Conservation (phyloP, 2,797 vertebrate genomes). For the Chiloscyllium punctatum region DNA sequence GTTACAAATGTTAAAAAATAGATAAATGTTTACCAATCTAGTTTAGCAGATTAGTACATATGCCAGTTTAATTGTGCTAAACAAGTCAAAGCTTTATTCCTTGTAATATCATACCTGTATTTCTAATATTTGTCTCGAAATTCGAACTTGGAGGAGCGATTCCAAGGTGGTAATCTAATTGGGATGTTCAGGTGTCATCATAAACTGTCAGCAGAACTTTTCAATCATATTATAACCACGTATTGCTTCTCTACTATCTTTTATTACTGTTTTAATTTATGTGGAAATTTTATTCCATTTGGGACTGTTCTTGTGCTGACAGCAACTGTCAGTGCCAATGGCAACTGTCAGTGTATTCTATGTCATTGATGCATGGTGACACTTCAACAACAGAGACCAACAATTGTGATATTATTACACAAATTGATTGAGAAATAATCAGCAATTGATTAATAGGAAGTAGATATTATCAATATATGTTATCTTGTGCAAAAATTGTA, state of each 20-base stretch:
- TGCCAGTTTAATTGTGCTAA: neutral
- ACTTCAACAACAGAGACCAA: slow-evolving; percentile 16
- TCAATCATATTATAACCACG: neutral
- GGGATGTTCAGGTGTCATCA: neutral
- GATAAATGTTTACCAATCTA: neutral
- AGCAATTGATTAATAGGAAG: neutral
- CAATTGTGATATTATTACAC: slow-evolving; percentile 21
- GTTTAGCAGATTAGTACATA: neutral
- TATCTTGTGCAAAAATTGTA: neutral
- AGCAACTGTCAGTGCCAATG: slow-evolving; percentile 33
- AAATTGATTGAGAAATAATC: slow-evolving; percentile 25
- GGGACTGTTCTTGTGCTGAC: slow-evolving; percentile 13
- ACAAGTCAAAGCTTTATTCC: neutral
- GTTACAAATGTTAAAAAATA: neutral
- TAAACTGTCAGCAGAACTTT: neutral
- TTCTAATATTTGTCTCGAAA: slow-evolving; percentile 11
- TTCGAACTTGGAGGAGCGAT: neutral
- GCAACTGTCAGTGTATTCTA: slow-evolving; percentile 29
- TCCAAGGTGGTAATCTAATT: slow-evolving; percentile 19
- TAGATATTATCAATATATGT: neutral
- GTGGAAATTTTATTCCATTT: slow-evolving; percentile 36
- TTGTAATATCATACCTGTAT: neutral
- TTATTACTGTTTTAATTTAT: slow-evolving; percentile 33
- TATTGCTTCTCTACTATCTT: neutral
- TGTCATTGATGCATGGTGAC: slow-evolving; percentile 24